Conservation (phyloP, 2,113 vertebrate genomes). For the Herpetotheres cachinnans region DNA sequence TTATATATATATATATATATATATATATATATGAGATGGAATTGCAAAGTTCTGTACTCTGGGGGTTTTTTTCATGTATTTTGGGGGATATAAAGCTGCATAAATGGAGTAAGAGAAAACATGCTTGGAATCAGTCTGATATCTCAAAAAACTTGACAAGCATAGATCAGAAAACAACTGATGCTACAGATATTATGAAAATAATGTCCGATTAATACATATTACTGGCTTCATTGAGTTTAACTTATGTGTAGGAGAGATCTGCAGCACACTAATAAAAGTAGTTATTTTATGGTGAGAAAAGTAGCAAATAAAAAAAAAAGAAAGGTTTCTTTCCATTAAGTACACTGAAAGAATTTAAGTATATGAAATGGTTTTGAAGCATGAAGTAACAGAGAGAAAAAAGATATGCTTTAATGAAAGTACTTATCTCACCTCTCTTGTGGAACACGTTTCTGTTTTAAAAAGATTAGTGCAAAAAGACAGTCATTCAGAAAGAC, state of each 20-base stretch:
- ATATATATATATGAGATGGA: neutral
- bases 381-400: neutral
- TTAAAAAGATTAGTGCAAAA: neutral
- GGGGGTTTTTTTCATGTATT: neutral
- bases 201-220: neutral
- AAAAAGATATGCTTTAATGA: neutral
- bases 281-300: neutral
- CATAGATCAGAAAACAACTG: neutral
- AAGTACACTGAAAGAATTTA: neutral
- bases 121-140: neutral
- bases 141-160: neutral
- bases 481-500: neutral
- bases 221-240: neutral
- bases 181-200: neutral
- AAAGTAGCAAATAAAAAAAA: neutral
- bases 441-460: neutral
- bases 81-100: neutral
- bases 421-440: neutral
- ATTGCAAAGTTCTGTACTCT: neutral
- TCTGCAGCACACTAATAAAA: neutral
- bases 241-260: neutral
- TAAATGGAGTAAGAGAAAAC: neutral
- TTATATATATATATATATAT: too few species aligned
- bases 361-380: neutral
- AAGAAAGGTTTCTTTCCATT: neutral